Base-by-base conservation (phyloP, 2,888 invertebrate species). In the Epistrophe grossulariae region DNA sequence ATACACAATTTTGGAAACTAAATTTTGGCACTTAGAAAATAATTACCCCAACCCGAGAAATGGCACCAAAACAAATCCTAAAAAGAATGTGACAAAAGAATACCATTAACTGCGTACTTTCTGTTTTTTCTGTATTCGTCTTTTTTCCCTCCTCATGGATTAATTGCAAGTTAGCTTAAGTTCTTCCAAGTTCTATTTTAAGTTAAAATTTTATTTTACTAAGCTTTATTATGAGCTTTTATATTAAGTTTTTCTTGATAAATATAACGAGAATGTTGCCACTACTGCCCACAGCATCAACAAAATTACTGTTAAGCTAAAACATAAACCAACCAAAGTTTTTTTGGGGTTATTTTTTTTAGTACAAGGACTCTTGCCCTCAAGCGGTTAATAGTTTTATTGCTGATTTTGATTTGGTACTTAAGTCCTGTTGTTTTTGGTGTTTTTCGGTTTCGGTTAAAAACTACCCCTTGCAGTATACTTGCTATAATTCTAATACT, bases 291-390 rank as follows among this genome's bases (percentile, higher is more conserved):
- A 43, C 62, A n/a, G 19, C 13, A 19, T 15, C 3, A 9, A 17
- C n/a, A 9, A 9, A 48, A 17, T 9, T 4, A 40, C 13, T 0
- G 9, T 31, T 45, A 13, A 64, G 24, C 31, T 31, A n/a, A 45
- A 45, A 48, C 64, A 31, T 48, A 15, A 64, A 64, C 64, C 64
- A 43, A 0, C 13, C 15, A 55, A 28, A 9, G 15, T 55, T 55
- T 24, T 0, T 35, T 35, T 35, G 7, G 5, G 0, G 3, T 31
- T 31, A 24, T 11, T 52, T 50, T 28, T 17, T 62, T 62, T 62
- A 62, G 62, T 64, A 64, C 64, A 64, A 45, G 45, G 17, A 64
- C 64, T 43, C n/a, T 4, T 9, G 64, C 45, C 64, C 24, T 17
- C 45, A 31, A 64, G 45, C 45, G 45, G 45, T n/a, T n/a, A 48